phyloP scores from a whole-genome alignment of 2,797 vertebrate genomes.

The Lateolabrax maculatus region DNA sequence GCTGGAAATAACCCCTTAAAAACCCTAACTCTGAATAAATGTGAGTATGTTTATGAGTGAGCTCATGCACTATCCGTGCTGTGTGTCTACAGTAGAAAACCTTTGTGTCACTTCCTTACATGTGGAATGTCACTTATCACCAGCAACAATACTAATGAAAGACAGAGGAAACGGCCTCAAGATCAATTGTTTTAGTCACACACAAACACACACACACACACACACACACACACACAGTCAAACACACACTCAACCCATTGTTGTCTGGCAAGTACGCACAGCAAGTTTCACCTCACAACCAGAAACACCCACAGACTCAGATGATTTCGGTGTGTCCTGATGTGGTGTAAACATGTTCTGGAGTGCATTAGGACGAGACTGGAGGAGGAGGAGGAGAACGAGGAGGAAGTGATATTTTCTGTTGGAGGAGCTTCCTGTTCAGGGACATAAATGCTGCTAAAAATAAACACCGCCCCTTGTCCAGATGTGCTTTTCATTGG shows the following conservation, averaged over 20 bases:
- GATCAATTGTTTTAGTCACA: slow-evolving; percentile 68
- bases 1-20: slow-evolving; percentile 2
- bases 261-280: slow-evolving; percentile 64
- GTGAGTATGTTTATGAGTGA: slow-evolving; percentile 20
- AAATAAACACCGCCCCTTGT: slow-evolving; percentile 80
- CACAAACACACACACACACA: slow-evolving; percentile 35
- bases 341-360: slow-evolving; percentile 76
- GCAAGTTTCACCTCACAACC: slow-evolving; percentile 56
- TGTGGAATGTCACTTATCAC: slow-evolving; percentile 49
- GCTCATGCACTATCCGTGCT: not conserved
- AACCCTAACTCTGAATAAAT: not conserved
- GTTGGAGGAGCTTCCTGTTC: slow-evolving; percentile 82
- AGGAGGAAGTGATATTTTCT: slow-evolving; percentile 71
- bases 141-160: slow-evolving; percentile 63
- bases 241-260: slow-evolving; percentile 68
- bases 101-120: slow-evolving; percentile 69
- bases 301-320: slow-evolving; percentile 57
- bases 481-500: slow-evolving; percentile 83
- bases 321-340: slow-evolving; percentile 48
- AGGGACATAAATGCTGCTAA: slow-evolving; percentile 81
- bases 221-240: slow-evolving; percentile 25
- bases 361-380: slow-evolving; percentile 71
- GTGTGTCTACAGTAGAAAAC: slow-evolving; percentile 7
- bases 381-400: slow-evolving; percentile 55
- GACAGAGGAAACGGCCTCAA: slow-evolving; percentile 67